Percentiles rank a stretch among this genome's conserved stretches.
These are phyloP conservation scores for Anguilla japonica DNA, from an alignment of 2,113 vertebrate species.

Conservation along the genomic window DNA sequence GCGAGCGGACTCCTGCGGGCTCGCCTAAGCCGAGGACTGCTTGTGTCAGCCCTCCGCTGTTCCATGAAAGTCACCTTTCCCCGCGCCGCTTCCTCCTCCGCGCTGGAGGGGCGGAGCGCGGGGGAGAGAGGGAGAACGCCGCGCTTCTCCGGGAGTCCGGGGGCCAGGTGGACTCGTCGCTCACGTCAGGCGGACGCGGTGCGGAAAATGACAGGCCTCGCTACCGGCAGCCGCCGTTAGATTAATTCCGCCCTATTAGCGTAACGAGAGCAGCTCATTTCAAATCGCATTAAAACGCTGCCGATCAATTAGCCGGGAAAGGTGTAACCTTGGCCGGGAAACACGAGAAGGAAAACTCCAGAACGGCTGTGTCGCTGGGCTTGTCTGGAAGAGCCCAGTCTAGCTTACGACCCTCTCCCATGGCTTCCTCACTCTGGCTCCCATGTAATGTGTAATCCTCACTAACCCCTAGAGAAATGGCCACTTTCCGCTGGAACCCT, in stretches of 20 bases:
- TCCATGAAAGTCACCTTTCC: constrained; percentile 67
- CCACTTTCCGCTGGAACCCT: background rate
- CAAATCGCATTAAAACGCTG: constrained; percentile 29
- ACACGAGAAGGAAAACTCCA: background rate
- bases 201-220: constrained; percentile 35
- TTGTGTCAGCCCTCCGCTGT: constrained; percentile 64
- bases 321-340: constrained; percentile 33
- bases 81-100: constrained; percentile 25
- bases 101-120: background rate
- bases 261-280: constrained; percentile 30
- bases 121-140: constrained; percentile 1
- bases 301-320: constrained; percentile 33
- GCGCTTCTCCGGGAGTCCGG: constrained; percentile 14
- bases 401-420: background rate
- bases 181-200: constrained; percentile 25
- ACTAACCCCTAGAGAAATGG: background rate
- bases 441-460: background rate
- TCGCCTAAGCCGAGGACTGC: constrained; percentile 57
- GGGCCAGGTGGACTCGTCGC: constrained; percentile 39
- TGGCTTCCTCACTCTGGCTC: background rate
- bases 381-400: background rate
- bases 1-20: constrained; percentile 53
- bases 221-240: constrained; percentile 31
- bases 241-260: constrained; percentile 33
- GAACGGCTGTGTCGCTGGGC: background rate